These are phyloP conservation scores for Umimayanthus kanabou DNA, from an alignment of 92 coral and sea anemone species.

Conservation along the genomic window DNA sequence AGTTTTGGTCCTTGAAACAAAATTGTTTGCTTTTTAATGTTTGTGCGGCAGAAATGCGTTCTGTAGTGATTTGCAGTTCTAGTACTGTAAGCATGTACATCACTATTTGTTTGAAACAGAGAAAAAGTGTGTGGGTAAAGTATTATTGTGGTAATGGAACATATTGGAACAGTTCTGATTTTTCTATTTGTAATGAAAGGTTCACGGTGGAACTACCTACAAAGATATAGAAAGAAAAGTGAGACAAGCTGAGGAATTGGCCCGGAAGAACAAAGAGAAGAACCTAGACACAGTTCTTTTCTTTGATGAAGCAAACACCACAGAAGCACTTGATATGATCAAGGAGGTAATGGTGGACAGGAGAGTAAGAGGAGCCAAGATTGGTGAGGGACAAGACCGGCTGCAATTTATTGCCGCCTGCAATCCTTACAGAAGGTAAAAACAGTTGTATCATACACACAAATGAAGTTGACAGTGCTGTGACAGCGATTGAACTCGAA, in stretches of 20 bases:
- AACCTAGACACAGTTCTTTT: conserved; percentile 78
- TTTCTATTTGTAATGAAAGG: conserved; percentile 36
- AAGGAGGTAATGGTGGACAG: conserved; percentile 91
- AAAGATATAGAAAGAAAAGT: conserved; percentile 74
- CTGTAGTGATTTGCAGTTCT: no score
- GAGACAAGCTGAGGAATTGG: conserved; percentile 73
- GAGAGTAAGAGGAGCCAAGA: conserved; percentile 66
- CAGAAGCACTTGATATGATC: conserved; percentile 80
- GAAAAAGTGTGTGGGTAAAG: no score
- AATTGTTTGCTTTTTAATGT: no score
- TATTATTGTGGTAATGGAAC: no score
- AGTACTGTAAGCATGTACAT: no score
- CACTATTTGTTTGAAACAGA: no score
- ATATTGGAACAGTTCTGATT: no score
- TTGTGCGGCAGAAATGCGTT: no score
- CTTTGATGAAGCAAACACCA: conserved; percentile 89
- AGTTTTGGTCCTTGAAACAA: no score
- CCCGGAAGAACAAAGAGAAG: conserved; percentile 52
- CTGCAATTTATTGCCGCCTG: conserved; percentile 87
- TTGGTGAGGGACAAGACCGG: conserved; percentile 62
- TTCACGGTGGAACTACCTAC: conserved; percentile 85
- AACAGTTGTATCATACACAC: not conserved
- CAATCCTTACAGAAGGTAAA: conserved; percentile 11
- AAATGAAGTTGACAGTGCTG: not conserved
- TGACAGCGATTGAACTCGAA: not conserved